A percentile compares a stretch with the other conserved stretches of the same genome.
phyloP scores from a whole-genome alignment of 1,140 invertebrate genomes.

The Drosophila dunni region DNA sequence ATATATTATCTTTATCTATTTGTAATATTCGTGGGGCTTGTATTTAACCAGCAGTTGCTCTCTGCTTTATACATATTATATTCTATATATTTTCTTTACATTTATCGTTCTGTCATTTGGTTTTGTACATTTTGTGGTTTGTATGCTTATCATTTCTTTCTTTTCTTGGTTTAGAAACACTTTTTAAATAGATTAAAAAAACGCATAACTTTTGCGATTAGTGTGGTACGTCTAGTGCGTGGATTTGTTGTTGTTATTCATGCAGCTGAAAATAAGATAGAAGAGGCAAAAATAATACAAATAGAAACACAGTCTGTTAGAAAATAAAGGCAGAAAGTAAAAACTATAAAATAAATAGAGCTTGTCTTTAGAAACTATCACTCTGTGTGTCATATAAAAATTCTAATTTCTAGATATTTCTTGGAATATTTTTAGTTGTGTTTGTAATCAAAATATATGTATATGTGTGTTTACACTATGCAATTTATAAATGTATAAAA shows the following conservation, averaged over 20 bases:
- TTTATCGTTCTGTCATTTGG: constrained; percentile 17
- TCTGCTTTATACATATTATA: constrained; percentile 32
- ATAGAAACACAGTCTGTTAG: constrained; percentile 13
- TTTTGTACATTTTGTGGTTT: constrained; percentile 40
- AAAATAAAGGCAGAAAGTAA: background rate
- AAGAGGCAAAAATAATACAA: constrained; percentile 46
- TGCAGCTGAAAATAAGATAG: constrained; percentile 81
- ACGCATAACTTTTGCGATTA: constrained; percentile 78
- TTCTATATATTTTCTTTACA: constrained; percentile 10
- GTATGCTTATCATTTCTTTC: no score
- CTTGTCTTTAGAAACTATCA: constrained; percentile 8
- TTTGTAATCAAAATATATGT: constrained; percentile 44
- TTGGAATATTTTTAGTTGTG: background rate
- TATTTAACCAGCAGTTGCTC: constrained; percentile 14
- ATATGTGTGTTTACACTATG: constrained; percentile 13
- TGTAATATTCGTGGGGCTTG: constrained; percentile 37
- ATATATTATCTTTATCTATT: constrained; percentile 21
- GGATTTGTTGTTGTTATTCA: constrained; percentile 84
- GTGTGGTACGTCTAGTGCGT: constrained; percentile 81
- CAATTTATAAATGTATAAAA: constrained; percentile 51
- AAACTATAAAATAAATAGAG: background rate
- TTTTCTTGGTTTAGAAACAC: constrained; percentile 67
- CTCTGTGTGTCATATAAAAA: constrained; percentile 2
- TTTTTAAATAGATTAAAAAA: constrained; percentile 83
- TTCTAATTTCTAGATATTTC: constrained; percentile 26